Percentiles rank a stretch among this genome's conserved stretches.
Evolutionary conservation across 1,140 invertebrate species (phyloP).

Genomic region (Phymastichus coffea): DNA sequence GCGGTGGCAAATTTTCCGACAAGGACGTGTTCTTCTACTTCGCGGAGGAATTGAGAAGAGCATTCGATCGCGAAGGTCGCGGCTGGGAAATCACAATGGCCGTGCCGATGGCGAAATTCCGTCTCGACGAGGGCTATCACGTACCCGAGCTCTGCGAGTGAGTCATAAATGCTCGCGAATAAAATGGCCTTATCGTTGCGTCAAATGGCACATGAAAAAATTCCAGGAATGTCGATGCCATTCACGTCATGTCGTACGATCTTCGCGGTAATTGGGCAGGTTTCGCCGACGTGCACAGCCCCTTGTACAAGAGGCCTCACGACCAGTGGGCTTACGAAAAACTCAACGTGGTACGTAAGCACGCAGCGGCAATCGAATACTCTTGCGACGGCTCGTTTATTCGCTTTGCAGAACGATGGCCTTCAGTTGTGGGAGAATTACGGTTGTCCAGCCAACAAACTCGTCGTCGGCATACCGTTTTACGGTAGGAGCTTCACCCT

Average conservation of each 20-base stretch:
- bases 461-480: constrained; percentile 85
- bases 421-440: constrained; percentile 81
- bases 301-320: constrained; percentile 77
- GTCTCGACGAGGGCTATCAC: constrained; percentile 84
- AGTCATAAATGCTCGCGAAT: constrained; percentile 54
- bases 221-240: constrained; percentile 69
- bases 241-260: constrained; percentile 91
- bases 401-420: constrained; percentile 72
- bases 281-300: constrained; percentile 84
- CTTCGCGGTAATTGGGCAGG: constrained; percentile 89
- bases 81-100: constrained; percentile 88
- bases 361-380: background rate
- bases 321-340: constrained; percentile 87
- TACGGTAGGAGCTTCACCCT: constrained; percentile 84
- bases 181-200: no score
- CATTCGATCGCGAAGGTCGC: constrained; percentile 71
- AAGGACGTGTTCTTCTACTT: constrained; percentile 82
- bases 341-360: constrained; percentile 76
- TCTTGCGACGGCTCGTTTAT: background rate
- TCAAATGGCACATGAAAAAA: no score
- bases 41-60: constrained; percentile 76
- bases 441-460: constrained; percentile 82
- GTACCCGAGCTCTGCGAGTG: constrained; percentile 84
- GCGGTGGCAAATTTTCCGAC: constrained; percentile 80
- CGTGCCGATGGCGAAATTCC: constrained; percentile 81